phyloP scores from a whole-genome alignment of 2,113 vertebrate genomes.

The Lota lota region DNA sequence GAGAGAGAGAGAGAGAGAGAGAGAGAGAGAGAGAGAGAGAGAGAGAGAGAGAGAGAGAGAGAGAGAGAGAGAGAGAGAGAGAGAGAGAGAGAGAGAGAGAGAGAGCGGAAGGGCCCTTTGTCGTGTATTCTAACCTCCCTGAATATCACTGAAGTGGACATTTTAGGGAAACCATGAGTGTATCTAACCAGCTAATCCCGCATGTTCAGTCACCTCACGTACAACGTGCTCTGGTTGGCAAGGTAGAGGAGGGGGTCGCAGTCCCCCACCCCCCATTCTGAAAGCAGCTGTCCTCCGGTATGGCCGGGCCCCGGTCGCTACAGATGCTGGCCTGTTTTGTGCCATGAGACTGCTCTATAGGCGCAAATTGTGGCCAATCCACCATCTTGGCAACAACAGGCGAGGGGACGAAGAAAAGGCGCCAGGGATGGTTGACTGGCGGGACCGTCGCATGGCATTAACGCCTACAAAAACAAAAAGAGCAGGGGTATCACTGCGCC shows the following conservation, averaged over 20 bases:
- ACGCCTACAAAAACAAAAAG: slow-evolving; percentile 27
- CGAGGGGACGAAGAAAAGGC: slow-evolving; percentile 31
- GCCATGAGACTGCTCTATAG: slow-evolving; percentile 58
- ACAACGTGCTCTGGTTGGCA: slow-evolving; percentile 57
- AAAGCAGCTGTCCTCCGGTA: slow-evolving; percentile 62
- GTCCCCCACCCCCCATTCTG: slow-evolving; percentile 52
- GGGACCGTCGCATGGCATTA: slow-evolving; percentile 51
- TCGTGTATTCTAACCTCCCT: slow-evolving; percentile 39
- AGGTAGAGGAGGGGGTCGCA: slow-evolving; percentile 52
- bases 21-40: no score
- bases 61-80: no score
- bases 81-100: background rate
- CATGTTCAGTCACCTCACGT: slow-evolving; percentile 69
- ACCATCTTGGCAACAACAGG: slow-evolving; percentile 58
- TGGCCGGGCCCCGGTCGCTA: slow-evolving; percentile 45
- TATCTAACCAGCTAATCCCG: slow-evolving; percentile 71
- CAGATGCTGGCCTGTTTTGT: slow-evolving; percentile 58
- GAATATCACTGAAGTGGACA: slow-evolving; percentile 60
- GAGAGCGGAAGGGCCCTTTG: slow-evolving; percentile 19
- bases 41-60: no score
- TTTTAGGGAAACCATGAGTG: slow-evolving; percentile 51
- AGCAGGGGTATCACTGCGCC: slow-evolving; percentile 40
- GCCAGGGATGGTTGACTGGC: slow-evolving; percentile 56
- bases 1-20: no score
- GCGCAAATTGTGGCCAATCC: slow-evolving; percentile 58